Evolutionary conservation across 2,888 invertebrate species (phyloP).

Genomic region (Pristionchus entomophagus): DNA sequence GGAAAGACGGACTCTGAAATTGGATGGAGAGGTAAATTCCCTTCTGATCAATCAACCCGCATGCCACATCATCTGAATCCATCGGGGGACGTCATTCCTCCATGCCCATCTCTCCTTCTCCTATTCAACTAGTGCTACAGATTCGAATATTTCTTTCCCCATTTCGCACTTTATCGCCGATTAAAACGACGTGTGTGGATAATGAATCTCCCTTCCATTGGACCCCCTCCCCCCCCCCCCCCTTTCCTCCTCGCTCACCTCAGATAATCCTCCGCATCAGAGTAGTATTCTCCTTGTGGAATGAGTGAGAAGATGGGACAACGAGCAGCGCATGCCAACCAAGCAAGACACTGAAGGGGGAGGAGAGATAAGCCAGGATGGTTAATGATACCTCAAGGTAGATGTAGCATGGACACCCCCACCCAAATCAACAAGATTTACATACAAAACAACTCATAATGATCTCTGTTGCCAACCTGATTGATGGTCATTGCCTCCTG

Average conservation of each 20-base stretch:
- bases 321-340: conserved; percentile 26
- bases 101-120: too few species aligned
- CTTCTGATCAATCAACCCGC: too few species aligned
- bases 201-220: neutral
- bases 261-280: conserved; percentile 34
- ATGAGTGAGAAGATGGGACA: conserved; percentile 9
- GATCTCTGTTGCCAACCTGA: too few species aligned
- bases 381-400: too few species aligned
- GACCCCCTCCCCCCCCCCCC: neutral
- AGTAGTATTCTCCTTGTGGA: conserved; percentile 20
- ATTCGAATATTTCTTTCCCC: too few species aligned
- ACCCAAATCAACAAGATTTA: neutral
- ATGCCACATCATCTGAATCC: too few species aligned
- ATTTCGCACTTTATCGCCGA: too few species aligned
- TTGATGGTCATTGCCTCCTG: conserved; percentile 12
- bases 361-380: neutral
- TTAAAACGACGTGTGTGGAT: too few species aligned
- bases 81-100: too few species aligned
- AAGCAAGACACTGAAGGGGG: conserved; percentile 41
- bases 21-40: too few species aligned
- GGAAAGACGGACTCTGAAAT: neutral
- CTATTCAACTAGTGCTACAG: too few species aligned
- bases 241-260: neutral
- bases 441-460: neutral
- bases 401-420: too few species aligned